These are phyloP conservation scores for Reticulitermes speratus DNA, from an alignment of 1,140 invertebrate genomes.

Conservation along the genomic window DNA sequence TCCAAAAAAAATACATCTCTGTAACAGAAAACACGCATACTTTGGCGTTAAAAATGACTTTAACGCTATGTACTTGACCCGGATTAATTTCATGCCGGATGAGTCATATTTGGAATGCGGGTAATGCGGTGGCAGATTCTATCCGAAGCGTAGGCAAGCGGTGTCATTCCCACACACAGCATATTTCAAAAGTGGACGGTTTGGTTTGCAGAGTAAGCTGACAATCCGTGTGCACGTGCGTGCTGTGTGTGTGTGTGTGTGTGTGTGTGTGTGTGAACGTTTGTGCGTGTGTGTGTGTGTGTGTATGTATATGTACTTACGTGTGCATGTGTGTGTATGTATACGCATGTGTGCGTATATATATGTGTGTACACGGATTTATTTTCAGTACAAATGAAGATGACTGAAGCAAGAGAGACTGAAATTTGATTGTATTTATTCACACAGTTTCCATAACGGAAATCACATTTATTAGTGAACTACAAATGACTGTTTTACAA, in stretches of 20 bases:
- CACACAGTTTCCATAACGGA: neutral
- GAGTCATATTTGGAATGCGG: conserved; percentile 1
- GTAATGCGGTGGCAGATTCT: neutral
- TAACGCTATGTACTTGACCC: neutral
- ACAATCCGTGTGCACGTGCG: no score
- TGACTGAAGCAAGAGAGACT: neutral
- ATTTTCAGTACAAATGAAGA: neutral
- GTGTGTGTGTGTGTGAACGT: no score
- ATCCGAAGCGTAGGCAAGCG: neutral
- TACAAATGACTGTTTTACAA: neutral
- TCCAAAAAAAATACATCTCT: neutral
- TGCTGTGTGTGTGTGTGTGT: neutral
- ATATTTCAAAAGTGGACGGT: neutral
- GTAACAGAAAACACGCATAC: neutral
- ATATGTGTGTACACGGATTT: neutral
- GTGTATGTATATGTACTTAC: no score
- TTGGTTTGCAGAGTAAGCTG: neutral
- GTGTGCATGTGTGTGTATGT: no score
- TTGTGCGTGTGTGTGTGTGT: neutral
- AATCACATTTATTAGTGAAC: neutral
- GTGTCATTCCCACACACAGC: neutral
- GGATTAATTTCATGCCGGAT: conserved; percentile 11
- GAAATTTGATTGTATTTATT: neutral
- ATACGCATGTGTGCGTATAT: no score
- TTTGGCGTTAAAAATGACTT: neutral